Conservation (phyloP, 92 coral and sea anemone genomes). For the Phymanthus crucifer region DNA sequence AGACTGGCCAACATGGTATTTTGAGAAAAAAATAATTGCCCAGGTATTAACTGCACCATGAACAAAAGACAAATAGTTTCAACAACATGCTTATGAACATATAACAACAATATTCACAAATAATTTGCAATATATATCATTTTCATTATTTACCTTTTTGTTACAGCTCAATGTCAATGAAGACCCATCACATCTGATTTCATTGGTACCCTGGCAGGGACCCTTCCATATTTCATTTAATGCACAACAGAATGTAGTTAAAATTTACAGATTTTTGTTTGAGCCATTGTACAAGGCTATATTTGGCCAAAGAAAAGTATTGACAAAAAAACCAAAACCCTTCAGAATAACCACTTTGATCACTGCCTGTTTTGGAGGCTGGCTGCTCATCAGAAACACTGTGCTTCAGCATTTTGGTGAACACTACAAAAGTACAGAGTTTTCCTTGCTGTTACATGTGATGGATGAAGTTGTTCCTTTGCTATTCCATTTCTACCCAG, state of each 20-base stretch:
- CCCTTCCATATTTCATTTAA: conserved; percentile 56
- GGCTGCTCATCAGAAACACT: conserved; percentile 31
- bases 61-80: neutral
- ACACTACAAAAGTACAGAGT: conserved; percentile 40
- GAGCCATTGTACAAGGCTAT: conserved; percentile 44
- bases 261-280: conserved; percentile 51
- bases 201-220: conserved; percentile 61
- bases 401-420: conserved; percentile 28
- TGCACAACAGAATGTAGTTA: conserved; percentile 58
- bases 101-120: neutral
- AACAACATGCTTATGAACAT: neutral
- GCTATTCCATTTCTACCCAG: conserved; percentile 50
- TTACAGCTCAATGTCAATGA: conserved; percentile 52
- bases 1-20: conserved; percentile 57
- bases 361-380: conserved; percentile 41
- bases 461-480: conserved; percentile 54
- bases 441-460: conserved; percentile 12
- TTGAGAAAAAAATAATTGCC: conserved; percentile 33
- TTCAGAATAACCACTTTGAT: conserved; percentile 40
- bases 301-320: conserved; percentile 48
- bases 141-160: conserved; percentile 8
- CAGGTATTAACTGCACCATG: neutral
- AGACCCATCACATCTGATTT: conserved; percentile 33
- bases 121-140: too few species aligned
- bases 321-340: conserved; percentile 50